Evolutionary conservation across 2,888 invertebrate genomes (phyloP), one percentile per base, ranked within the genome.

Genomic region (Cerceris ruficornis): DNA sequence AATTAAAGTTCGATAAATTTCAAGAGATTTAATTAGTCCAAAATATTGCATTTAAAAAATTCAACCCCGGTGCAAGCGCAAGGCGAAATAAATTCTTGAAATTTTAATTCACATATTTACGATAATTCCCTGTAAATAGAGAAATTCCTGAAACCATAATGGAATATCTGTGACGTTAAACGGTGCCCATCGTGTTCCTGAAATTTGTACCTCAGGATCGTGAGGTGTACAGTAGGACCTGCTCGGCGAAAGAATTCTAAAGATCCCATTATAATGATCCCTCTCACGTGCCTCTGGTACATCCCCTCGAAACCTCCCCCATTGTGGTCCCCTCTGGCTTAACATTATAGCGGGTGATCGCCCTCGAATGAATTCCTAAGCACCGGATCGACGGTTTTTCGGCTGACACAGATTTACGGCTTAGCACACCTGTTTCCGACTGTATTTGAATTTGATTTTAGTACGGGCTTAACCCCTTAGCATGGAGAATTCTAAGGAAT

Each of bases 141-240:
- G 68, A 75, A 74, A 62, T 46, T 75, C 66, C 61, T 28, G 28
- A 28, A 28, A 28, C 4, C 28, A 28, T 28, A 28, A 28, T 28
- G 2, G 28, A 28, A 49, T 2, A 13, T 13, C 2, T 9, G 49
- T 28, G 69, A 14, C 70, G 46, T 65, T 75, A 41, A 9, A 28
- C 66, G 65, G 57, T 66, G 77, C 64, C 64, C 50, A 67, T 61
- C 64, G 41, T 50, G 69, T 57, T n/a, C 50, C 43, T 60, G 60
- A 74, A 70, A 65, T 74, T 55, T 57, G 69, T 68, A 50, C 52
- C 70, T 46, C 54, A 55, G 46, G 49, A 57, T 60, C 70, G 43
- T 49, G 75, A 66, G 75, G 87, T 86, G 70, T 84, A 88, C 88
- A 90, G 90, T 87, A 81, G 86, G 87, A 90, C 89, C 89, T 90